Evolutionary conservation across 2,888 invertebrate genomes (phyloP).

Genomic region (Drosophila atripex): DNA sequence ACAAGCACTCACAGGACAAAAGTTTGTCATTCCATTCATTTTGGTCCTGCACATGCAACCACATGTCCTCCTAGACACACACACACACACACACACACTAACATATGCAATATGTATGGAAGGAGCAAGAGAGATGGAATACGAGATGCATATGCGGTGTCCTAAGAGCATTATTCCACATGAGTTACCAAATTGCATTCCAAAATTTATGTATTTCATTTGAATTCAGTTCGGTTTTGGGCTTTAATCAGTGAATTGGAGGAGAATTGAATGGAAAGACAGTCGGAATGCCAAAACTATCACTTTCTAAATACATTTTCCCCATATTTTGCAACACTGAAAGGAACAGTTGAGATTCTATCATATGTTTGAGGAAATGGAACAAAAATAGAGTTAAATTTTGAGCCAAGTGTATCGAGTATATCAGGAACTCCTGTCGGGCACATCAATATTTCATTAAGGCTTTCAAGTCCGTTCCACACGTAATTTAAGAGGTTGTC

Average conservation of each 20-base stretch:
- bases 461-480: constrained; percentile 20
- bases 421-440: constrained; percentile 15
- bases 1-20: constrained; percentile 26
- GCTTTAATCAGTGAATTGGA: constrained; percentile 34
- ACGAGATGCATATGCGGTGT: constrained; percentile 35
- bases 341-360: too few species aligned
- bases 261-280: not conserved
- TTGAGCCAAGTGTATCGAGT: constrained; percentile 1
- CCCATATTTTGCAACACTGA: too few species aligned
- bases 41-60: constrained; percentile 49
- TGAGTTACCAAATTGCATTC: constrained; percentile 68
- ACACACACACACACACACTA: constrained; percentile 16
- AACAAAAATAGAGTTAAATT: not conserved
- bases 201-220: constrained; percentile 64
- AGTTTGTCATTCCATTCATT: constrained; percentile 64
- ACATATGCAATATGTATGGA: not conserved
- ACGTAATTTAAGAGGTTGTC: constrained; percentile 27
- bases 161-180: constrained; percentile 52
- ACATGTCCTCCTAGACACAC: constrained; percentile 41
- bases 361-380: too few species aligned
- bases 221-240: constrained; percentile 42
- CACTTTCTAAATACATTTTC: not conserved
- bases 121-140: constrained; percentile 6
- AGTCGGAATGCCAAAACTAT: not conserved
- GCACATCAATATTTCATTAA: constrained; percentile 30